A percentile compares a stretch with the other conserved stretches of the same genome.
Evolutionary conservation across 1,140 invertebrate genomes (phyloP).

Genomic region (Drosophila ananassae): DNA sequence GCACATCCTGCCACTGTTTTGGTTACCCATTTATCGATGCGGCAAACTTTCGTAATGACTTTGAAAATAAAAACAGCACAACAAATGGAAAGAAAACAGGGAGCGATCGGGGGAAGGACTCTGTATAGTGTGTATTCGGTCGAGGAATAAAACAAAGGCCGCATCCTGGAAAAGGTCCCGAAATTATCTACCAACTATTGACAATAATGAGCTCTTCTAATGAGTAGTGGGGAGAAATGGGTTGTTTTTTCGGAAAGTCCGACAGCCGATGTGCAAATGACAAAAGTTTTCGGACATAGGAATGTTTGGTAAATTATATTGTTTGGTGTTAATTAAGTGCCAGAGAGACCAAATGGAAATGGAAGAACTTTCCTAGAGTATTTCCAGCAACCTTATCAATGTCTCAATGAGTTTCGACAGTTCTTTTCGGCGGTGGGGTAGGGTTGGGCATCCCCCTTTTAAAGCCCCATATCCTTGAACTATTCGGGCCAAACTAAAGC

Average conservation of each 20-base stretch:
- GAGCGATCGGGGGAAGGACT: not conserved
- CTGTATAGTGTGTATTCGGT: not conserved
- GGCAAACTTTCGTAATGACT: conserved; percentile 81
- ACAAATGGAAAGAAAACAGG: conserved; percentile 43
- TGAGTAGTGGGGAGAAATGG: conserved; percentile 53
- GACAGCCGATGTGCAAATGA: conserved; percentile 62
- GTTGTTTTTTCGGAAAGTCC: not conserved
- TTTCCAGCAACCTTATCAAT: conserved; percentile 9
- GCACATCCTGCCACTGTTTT: conserved; percentile 59
- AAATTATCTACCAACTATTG: conserved; percentile 73
- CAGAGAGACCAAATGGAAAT: conserved; percentile 28
- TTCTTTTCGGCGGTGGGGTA: not conserved
- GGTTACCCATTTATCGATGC: conserved; percentile 81
- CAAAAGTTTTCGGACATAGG: conserved; percentile 61
- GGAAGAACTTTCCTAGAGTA: conserved; percentile 24
- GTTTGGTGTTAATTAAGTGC: conserved; percentile 53
- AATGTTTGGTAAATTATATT: conserved; percentile 44
- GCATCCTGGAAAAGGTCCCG: conserved; percentile 22
- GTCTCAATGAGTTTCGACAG: conserved; percentile 9
- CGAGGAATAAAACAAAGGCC: conserved; percentile 21
- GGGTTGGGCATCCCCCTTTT: too few species aligned
- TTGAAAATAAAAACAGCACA: conserved; percentile 75
- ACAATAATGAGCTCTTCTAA: conserved; percentile 81
- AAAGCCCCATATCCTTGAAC: not conserved
- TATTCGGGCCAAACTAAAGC: conserved; percentile 48